Conservation (phyloP, 2,888 invertebrate genomes). For the Protonemura montana region DNA sequence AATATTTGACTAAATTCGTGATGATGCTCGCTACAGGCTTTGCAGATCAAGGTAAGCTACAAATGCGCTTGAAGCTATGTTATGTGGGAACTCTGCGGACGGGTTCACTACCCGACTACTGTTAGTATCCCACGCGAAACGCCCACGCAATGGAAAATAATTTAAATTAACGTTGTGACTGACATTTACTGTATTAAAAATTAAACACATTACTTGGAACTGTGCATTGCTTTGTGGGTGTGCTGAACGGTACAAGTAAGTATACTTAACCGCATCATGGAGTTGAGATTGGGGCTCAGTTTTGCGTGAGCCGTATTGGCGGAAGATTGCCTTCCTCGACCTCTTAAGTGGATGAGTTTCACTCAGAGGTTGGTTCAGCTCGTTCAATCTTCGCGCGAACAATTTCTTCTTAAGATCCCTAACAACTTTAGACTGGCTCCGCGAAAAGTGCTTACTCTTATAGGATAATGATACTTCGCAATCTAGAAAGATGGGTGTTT, state of each 20-base stretch:
- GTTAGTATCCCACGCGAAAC: background rate
- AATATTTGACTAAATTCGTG: background rate
- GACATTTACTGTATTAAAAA: background rate
- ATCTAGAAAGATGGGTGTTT: conserved; percentile 24
- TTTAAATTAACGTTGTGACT: background rate
- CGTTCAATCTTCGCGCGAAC: conserved; percentile 32
- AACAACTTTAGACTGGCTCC: conserved; percentile 24
- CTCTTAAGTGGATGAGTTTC: conserved; percentile 22
- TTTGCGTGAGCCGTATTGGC: background rate
- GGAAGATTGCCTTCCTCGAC: conserved; percentile 29
- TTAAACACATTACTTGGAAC: background rate
- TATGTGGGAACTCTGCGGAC: background rate
- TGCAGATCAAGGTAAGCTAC: background rate
- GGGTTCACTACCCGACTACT: background rate
- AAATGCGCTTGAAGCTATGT: background rate
- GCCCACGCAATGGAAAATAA: background rate
- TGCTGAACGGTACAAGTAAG: background rate
- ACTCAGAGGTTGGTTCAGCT: conserved; percentile 19
- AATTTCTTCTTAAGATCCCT: conserved; percentile 19
- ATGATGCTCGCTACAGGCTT: background rate
- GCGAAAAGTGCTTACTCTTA: conserved; percentile 27
- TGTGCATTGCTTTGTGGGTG: background rate
- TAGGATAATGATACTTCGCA: conserved; percentile 8
- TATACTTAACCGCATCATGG: background rate
- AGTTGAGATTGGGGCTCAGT: background rate